Evolutionary conservation across 2,113 vertebrate species (phyloP), one percentile per base, ranked within the genome.

Genomic region (Acinonyx jubatus): DNA sequence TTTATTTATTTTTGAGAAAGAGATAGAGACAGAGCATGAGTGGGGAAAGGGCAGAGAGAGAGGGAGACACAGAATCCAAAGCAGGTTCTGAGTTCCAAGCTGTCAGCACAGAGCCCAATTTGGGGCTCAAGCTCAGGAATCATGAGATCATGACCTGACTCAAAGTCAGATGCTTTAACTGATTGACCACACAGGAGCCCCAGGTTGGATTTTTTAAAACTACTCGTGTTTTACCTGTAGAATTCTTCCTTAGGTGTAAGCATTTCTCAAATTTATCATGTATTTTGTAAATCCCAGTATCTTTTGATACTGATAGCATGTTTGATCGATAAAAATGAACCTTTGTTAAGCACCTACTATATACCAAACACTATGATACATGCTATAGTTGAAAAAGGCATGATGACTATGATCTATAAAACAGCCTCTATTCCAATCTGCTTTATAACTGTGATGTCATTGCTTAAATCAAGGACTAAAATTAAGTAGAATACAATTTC

Each of bases 381-480:
- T 27, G 11, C 63, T 68, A 74, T 93, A 25, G 0, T 82, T 89
- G 50, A 65, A 85, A 95, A 86, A 86, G 2, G 0, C 7, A 91
- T 57, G 5, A 81, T 76, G 9, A 76, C 12, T 41, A 0, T 93
- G 23, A 38, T 81, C 27, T 66, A 78, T 73, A 66, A 94, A 95
- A 69, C 5, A 45, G 0, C 16, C 7, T 0, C 5, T 79, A 52
- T 71, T 89, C 15, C 52, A 86, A 36, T 15, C 50, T 73, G 48
- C 9, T 94, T 68, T 76, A 25, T 93, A 52, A 57, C 1, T 61
- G 11, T 94, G 14, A n/a, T 74, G 4, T 55, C 38, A 85, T 71
- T 90, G 57, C 48, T 83, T 78, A 97, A 83, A 90, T 66, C 31
- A 82, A 96, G 29, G 36, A 38, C 5, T 91, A 93, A 73, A 83